Evolutionary conservation across 2,797 vertebrate genomes (phyloP).

Genomic region (Coendou prehensilis): DNA sequence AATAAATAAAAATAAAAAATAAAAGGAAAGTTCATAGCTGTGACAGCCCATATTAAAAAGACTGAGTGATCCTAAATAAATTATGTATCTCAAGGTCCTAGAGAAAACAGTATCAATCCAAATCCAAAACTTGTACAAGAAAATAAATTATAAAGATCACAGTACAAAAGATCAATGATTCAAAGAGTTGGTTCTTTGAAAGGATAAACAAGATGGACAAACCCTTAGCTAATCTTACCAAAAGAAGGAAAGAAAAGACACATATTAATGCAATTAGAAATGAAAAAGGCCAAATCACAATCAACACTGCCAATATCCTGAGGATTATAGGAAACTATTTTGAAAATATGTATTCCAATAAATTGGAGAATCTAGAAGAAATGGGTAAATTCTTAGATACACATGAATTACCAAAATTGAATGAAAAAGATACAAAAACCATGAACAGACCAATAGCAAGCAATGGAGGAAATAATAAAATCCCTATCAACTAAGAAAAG

Average conservation of each 20-base stretch:
- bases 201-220: not conserved
- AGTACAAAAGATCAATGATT: not conserved
- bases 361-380: not conserved
- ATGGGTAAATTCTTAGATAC: not conserved
- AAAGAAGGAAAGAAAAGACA: not conserved
- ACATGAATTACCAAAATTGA: not conserved
- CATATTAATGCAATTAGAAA: not conserved
- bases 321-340: not conserved
- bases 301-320: not conserved
- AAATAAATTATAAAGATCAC: not conserved
- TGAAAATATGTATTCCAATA: not conserved
- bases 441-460: not conserved
- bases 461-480: not conserved
- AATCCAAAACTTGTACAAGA: not conserved
- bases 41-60: not conserved
- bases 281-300: not conserved
- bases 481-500: not conserved
- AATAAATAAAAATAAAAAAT: too few species aligned
- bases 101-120: not conserved
- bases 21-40: not conserved
- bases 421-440: not conserved
- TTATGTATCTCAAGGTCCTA: not conserved
- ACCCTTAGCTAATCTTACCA: not conserved
- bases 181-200: not conserved
- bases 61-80: not conserved